Evolutionary conservation across 2,797 vertebrate species (phyloP).

Genomic region (Orientallactaga sibirica): DNA sequence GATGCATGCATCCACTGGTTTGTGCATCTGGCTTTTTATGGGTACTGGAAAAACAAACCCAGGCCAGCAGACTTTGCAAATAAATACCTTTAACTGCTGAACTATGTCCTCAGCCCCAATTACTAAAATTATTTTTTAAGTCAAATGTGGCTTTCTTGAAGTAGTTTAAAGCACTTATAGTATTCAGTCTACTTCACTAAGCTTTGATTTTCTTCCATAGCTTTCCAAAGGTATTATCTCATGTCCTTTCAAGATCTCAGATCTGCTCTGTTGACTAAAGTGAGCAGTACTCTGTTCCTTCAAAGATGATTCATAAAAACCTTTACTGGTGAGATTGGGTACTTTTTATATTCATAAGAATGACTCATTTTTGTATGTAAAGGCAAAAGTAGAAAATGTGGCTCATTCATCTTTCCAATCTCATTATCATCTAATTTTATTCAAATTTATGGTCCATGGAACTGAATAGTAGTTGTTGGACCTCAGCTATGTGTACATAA

Average conservation of each 20-base stretch:
- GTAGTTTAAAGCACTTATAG: neutral
- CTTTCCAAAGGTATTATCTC: neutral
- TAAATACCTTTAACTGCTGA: no score
- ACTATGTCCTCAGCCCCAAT: neutral
- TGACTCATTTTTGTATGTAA: neutral
- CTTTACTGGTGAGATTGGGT: neutral
- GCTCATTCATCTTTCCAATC: neutral
- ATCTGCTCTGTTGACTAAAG: neutral
- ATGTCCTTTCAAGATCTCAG: neutral
- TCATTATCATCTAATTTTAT: neutral
- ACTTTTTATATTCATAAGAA: neutral
- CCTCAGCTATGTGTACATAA: neutral
- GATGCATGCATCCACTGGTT: no score
- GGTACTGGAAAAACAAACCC: no score
- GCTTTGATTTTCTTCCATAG: neutral
- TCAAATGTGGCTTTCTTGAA: slow-evolving; percentile 8
- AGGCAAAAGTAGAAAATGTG: neutral
- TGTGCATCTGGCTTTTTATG: no score
- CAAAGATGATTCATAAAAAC: neutral
- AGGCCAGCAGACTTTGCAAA: no score
- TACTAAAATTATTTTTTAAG: neutral
- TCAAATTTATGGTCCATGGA: neutral
- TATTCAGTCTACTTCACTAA: neutral
- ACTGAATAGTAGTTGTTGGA: neutral
- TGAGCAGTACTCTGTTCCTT: neutral